Base-by-base conservation (phyloP, 2,113 vertebrate species). In the Xiphias gladius region DNA sequence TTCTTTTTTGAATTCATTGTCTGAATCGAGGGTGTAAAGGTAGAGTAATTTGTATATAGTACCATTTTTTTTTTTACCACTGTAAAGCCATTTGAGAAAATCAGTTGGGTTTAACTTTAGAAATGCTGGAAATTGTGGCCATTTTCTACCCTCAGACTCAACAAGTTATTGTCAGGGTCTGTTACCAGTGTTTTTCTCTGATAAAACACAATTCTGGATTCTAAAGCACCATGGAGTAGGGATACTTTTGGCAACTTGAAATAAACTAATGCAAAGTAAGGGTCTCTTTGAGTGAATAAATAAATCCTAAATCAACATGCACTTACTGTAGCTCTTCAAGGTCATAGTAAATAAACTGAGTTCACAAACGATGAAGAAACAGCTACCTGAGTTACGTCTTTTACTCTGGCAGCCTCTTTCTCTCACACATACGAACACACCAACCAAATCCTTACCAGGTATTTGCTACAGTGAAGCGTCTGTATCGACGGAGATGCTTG, bases 391-490 rank as follows among this genome's bases (percentile, higher is more conserved):
- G 65, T 62, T 35, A 35, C 1, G 0, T 22, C 19, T 50, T 24
- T 48, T 6, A 48, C 4, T 62, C 59, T 46, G 12, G 41, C 19
- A 17, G 41, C 7, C 11, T 35, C 30, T 43, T 35, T 41, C 12
- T 20, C 16, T 52, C 32, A 24, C 19, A 52, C 37, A n/a, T 16
- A 55, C 26, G 19, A 52, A 72, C 19, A 37, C 22, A 64, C 46
- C 9, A 26, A 30, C 26, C 7, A 19, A 58, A 65, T n/a, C 68
- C 90, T 97, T 96, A 97, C 96, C 96, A 97, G 4, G 96, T 96
- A 86, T 98, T 96, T 24, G 97, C 96, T 90, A 98, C 96, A 0
- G 97, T 97, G 86, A 98, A 98, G 1, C 97, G 96, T 2, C 97
- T 95, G 26, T 96, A 95, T 82, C 97, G 96, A 52, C 96, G 96